Evolutionary conservation across 1,140 invertebrate genomes (phyloP).

Genomic region (Campoletis sonorensis): DNA sequence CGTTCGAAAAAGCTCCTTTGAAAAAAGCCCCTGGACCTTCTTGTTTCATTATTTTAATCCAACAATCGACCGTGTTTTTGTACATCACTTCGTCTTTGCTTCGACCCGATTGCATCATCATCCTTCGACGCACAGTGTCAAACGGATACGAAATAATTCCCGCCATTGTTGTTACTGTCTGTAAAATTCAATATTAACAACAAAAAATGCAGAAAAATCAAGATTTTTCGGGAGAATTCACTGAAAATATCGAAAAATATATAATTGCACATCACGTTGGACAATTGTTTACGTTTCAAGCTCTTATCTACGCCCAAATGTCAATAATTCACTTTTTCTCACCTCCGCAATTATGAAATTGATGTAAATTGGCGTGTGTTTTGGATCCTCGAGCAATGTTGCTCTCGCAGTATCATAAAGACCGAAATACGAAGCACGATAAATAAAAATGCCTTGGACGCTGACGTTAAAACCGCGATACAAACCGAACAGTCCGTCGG

Average conservation of each 20-base stretch:
- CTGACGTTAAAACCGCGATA: conserved; percentile 95
- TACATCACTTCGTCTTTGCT: conserved; percentile 82
- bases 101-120: conserved; percentile 92
- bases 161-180: conserved; percentile 84
- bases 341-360: conserved; percentile 91
- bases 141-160: conserved; percentile 93
- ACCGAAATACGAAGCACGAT: conserved; percentile 95
- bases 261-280: background rate
- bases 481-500: conserved; percentile 88
- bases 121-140: conserved; percentile 92
- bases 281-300: conserved; percentile 7
- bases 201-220: conserved; percentile 26
- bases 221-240: background rate
- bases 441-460: conserved; percentile 92
- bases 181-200: conserved; percentile 48
- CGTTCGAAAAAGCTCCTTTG: conserved; percentile 89
- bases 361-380: conserved; percentile 84
- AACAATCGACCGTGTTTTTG: conserved; percentile 85
- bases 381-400: conserved; percentile 86
- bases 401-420: conserved; percentile 95
- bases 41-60: conserved; percentile 81
- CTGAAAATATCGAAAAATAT: background rate
- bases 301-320: no score
- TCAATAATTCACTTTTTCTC: conserved; percentile 24
- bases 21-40: conserved; percentile 86